Percentiles rank a stretch among this genome's conserved stretches.
These are phyloP conservation scores for Climacteris rufus DNA, from an alignment of 2,113 vertebrate species.

Conservation along the genomic window DNA sequence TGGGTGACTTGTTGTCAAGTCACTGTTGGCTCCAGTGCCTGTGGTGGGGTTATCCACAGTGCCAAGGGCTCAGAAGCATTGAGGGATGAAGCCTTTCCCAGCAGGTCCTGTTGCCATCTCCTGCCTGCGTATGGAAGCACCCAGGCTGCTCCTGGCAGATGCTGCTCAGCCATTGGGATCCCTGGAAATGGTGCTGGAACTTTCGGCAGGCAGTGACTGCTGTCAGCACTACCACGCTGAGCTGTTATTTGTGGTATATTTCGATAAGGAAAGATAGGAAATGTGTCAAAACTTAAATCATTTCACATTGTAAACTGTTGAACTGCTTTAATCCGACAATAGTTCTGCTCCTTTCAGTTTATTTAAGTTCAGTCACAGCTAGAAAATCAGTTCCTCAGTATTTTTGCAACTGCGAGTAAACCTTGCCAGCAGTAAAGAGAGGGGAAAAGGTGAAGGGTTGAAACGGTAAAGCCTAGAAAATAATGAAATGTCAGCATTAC, in stretches of 20 bases:
- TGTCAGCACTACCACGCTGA: not conserved
- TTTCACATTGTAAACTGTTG: slow-evolving; percentile 51
- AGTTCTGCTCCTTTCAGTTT: slow-evolving; percentile 34
- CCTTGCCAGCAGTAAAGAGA: slow-evolving; percentile 18
- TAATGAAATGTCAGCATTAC: slow-evolving; percentile 32
- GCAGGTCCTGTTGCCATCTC: not conserved
- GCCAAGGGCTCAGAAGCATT: not conserved
- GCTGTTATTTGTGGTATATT: slow-evolving; percentile 29
- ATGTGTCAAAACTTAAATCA: slow-evolving; percentile 50
- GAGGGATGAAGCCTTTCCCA: not conserved
- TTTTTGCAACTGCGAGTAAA: slow-evolving; percentile 44
- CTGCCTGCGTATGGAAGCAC: rapidly evolving
- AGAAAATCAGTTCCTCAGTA: not conserved
- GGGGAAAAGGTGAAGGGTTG: slow-evolving; percentile 39
- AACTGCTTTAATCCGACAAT: slow-evolving; percentile 42
- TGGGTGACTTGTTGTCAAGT: not conserved
- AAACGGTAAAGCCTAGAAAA: slow-evolving; percentile 28
- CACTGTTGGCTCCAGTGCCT: not conserved
- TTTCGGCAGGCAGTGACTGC: slow-evolving; percentile 18
- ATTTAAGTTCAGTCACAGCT: slow-evolving; percentile 44
- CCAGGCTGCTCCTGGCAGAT: not conserved
- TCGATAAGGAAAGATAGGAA: slow-evolving; percentile 19
- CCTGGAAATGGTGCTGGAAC: not conserved
- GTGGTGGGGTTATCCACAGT: not conserved
- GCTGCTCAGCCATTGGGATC: slow-evolving; percentile 18